phyloP scores from a whole-genome alignment of 2,888 invertebrate species.

The Trisateles emortualis region DNA sequence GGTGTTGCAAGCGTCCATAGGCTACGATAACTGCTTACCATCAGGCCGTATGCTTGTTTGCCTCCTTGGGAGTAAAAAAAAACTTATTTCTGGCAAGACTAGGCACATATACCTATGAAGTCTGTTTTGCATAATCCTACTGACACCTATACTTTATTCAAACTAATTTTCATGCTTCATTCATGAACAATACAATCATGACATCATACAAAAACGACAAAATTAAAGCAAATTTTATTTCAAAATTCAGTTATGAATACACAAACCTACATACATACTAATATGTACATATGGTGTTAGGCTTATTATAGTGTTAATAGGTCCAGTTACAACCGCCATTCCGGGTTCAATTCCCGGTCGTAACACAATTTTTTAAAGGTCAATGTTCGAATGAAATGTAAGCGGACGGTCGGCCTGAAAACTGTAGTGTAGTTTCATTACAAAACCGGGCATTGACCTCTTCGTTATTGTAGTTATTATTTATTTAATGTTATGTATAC shows the following conservation, averaged over 20 bases:
- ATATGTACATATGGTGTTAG: slow-evolving; percentile 30
- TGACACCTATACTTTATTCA: not conserved
- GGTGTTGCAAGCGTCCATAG: too few species aligned
- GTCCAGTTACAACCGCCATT: slow-evolving; percentile 48
- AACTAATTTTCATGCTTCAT: not conserved
- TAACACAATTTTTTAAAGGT: slow-evolving; percentile 71
- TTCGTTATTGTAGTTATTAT: slow-evolving; percentile 2
- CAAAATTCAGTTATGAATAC: slow-evolving; percentile 15
- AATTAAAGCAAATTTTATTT: slow-evolving; percentile 4
- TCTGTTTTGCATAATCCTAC: not conserved
- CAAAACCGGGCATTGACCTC: slow-evolving; percentile 29
- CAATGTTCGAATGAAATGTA: slow-evolving; percentile 67
- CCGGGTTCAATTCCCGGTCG: slow-evolving; percentile 75
- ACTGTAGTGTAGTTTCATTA: slow-evolving; percentile 38
- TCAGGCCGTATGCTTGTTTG: too few species aligned
- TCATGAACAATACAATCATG: not conserved
- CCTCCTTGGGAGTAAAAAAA: too few species aligned
- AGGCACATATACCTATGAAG: not conserved
- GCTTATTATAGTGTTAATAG: slow-evolving; percentile 39
- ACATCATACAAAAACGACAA: not conserved
- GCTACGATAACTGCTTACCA: too few species aligned
- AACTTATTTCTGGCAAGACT: too few species aligned
- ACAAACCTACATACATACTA: slow-evolving; percentile 28
- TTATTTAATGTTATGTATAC: not conserved
- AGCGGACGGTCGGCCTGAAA: slow-evolving; percentile 27